phyloP scores from a whole-genome alignment of 2,113 vertebrate genomes.

The Oxyura jamaicensis region DNA sequence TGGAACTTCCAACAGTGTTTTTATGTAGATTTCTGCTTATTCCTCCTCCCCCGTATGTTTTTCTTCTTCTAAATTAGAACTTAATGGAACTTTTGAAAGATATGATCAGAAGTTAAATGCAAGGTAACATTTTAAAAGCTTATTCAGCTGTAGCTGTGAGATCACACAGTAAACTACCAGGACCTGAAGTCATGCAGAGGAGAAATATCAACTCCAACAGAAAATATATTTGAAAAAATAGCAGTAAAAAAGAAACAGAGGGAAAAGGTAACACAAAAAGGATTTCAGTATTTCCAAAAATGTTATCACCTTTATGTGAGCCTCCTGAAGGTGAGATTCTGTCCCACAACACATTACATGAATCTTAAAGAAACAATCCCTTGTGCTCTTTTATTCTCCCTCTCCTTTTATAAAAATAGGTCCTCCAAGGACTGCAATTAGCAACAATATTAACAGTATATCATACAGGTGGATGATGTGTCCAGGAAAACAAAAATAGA shows the following conservation, averaged over 20 bases:
- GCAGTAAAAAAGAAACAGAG: background rate
- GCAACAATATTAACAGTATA: background rate
- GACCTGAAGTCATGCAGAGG: slow-evolving; percentile 21
- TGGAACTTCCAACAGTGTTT: slow-evolving; percentile 31
- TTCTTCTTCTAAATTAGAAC: slow-evolving; percentile 8
- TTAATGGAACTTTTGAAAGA: slow-evolving; percentile 33
- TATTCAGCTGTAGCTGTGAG: slow-evolving; percentile 38
- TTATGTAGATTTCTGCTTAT: background rate
- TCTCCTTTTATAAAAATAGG: background rate
- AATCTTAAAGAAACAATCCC: background rate
- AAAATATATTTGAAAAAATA: slow-evolving; percentile 14
- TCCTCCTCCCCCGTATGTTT: background rate
- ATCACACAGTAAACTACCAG: slow-evolving; percentile 33
- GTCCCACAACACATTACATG: background rate
- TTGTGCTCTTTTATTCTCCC: background rate
- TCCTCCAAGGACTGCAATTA: background rate
- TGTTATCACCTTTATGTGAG: background rate
- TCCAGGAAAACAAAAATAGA: background rate
- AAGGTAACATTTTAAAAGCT: slow-evolving; percentile 4
- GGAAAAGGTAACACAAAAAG: background rate
- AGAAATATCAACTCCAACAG: slow-evolving; percentile 8
- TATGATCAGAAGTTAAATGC: slow-evolving; percentile 4
- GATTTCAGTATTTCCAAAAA: background rate
- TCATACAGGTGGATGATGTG: background rate
- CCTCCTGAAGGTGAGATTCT: background rate